Conservation (phyloP, 2,113 vertebrate genomes). For the Centropus unirufus region DNA sequence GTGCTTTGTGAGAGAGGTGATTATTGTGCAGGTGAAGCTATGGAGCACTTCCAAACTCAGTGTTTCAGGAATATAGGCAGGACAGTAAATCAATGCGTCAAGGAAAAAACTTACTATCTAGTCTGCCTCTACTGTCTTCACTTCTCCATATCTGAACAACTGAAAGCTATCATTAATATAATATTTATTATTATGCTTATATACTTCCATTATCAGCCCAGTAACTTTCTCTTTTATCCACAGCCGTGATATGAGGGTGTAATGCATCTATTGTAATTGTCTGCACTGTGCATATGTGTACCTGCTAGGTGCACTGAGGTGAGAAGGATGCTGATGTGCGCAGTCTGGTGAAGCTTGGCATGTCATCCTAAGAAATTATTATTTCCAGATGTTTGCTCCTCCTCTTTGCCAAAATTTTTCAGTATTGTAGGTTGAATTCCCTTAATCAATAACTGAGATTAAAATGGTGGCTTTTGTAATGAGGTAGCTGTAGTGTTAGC, state of each 20-base stretch:
- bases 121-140: not conserved
- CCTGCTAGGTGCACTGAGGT: not conserved
- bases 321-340: not conserved
- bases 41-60: not conserved
- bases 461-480: not conserved
- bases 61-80: not conserved
- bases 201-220: not conserved
- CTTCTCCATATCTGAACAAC: not conserved
- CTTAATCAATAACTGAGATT: not conserved
- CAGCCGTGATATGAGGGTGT: not conserved
- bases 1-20: not conserved
- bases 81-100: conserved; percentile 6
- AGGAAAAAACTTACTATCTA: not conserved
- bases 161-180: conserved; percentile 19
- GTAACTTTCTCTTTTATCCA: not conserved
- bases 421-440: not conserved
- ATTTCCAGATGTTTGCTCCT: not conserved
- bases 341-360: not conserved
- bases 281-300: accelerated
- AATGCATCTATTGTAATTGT: not conserved
- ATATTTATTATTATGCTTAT: not conserved
- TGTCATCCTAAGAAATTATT: not conserved
- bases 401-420: not conserved
- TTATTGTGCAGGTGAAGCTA: not conserved
- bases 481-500: not conserved